phyloP scores from a whole-genome alignment of 2,113 vertebrate species.

The Erythrocebus patas region DNA sequence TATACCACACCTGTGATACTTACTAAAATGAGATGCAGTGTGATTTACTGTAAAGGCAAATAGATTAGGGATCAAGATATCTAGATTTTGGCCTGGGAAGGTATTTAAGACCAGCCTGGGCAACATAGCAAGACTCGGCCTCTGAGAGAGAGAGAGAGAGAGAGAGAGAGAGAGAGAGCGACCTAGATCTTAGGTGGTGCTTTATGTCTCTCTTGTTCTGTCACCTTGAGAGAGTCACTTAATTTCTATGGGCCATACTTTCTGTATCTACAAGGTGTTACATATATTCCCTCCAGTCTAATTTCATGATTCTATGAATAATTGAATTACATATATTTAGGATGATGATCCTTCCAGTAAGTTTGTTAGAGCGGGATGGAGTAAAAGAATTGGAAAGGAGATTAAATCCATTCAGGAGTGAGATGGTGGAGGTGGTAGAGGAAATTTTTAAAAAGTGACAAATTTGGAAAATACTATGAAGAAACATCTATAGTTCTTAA shows the following conservation, averaged over 20 bases:
- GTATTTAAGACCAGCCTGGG: too few species aligned
- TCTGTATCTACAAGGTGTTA: neutral
- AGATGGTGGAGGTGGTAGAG: neutral
- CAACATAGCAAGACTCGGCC: too few species aligned
- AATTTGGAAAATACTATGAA: constrained; percentile 6
- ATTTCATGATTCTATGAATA: neutral
- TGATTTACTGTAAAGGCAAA: neutral
- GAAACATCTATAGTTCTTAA: neutral
- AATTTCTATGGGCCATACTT: neutral
- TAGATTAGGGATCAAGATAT: neutral
- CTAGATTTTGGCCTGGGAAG: neutral
- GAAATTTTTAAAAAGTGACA: neutral
- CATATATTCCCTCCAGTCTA: neutral
- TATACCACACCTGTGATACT: neutral
- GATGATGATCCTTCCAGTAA: neutral
- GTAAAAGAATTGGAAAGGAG: neutral
- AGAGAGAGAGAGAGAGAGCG: too few species aligned
- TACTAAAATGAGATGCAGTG: neutral
- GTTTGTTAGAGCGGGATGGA: neutral
- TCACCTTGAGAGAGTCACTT: neutral
- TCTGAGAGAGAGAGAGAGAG: too few species aligned
- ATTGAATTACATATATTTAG: neutral
- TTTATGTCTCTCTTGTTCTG: neutral
- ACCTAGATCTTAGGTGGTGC: neutral
- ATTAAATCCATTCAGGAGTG: neutral